Conservation (phyloP, 2,888 invertebrate species). For the Chydorus sphaericus region DNA sequence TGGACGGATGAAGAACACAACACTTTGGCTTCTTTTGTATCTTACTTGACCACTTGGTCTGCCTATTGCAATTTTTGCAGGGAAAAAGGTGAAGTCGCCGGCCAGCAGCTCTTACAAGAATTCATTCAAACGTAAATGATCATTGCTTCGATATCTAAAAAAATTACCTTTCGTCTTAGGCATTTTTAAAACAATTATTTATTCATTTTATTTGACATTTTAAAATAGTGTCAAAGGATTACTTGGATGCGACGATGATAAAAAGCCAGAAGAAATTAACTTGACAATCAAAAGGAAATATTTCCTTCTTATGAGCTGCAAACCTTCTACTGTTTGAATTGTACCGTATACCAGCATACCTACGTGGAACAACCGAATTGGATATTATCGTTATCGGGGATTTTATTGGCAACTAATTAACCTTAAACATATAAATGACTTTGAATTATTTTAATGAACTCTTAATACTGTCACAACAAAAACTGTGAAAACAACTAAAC, state of each 20-base stretch:
- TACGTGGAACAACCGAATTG: too few relatives aligned
- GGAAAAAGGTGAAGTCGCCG: slow-evolving; percentile 16
- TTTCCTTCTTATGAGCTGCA: slow-evolving; percentile 7
- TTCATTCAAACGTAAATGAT: slow-evolving; percentile 7
- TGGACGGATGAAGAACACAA: background rate
- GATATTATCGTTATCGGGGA: too few relatives aligned
- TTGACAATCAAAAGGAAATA: background rate
- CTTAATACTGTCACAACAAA: too few relatives aligned
- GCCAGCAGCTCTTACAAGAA: slow-evolving; percentile 13
- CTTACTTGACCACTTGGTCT: slow-evolving; percentile 20
- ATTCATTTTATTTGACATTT: background rate
- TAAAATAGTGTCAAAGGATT: background rate
- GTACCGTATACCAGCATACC: too few relatives aligned
- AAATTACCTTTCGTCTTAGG: background rate
- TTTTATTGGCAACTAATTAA: too few relatives aligned
- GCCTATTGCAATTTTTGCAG: slow-evolving; percentile 17
- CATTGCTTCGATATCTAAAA: background rate
- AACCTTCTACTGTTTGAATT: too few relatives aligned
- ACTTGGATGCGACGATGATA: background rate
- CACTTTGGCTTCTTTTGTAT: slow-evolving; percentile 16
- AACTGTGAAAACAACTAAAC: too few relatives aligned
- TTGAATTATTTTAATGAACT: too few relatives aligned
- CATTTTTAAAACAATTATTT: background rate
- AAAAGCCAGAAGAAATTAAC: background rate
- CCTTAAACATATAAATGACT: too few relatives aligned